Percentiles rank a stretch among this genome's conserved stretches.
Evolutionary conservation across 2,888 invertebrate genomes (phyloP).

Genomic region (Margaritifera margaritifera): DNA sequence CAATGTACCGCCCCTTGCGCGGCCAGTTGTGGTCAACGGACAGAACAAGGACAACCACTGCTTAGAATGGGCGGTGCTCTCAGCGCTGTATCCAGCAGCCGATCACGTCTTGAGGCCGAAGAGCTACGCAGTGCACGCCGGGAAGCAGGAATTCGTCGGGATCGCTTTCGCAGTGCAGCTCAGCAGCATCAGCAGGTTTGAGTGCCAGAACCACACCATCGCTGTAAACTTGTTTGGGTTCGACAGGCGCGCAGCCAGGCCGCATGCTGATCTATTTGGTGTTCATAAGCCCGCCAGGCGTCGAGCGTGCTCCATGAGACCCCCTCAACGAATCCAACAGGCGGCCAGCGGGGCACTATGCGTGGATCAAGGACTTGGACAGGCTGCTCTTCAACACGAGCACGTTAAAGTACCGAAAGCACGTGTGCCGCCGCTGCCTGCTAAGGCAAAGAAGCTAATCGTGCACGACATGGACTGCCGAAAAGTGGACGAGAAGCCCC

Average conservation of each 20-base stretch:
- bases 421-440: too few relatives aligned
- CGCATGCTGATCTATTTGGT: too few relatives aligned
- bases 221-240: too few relatives aligned
- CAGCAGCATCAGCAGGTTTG: slow-evolving; percentile 11
- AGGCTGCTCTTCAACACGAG: too few relatives aligned
- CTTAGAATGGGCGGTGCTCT: slow-evolving; percentile 11
- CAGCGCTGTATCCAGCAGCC: not conserved
- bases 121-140: slow-evolving; percentile 4
- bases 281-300: too few relatives aligned
- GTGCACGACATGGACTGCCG: slow-evolving; percentile 23
- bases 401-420: slow-evolving; percentile 8
- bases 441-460: too few relatives aligned
- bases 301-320: too few relatives aligned
- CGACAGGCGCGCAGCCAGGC: too few relatives aligned
- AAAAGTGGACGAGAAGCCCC: slow-evolving; percentile 12
- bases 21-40: slow-evolving; percentile 14
- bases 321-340: too few relatives aligned
- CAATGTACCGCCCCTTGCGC: slow-evolving; percentile 9
- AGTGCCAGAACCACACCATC: too few relatives aligned
- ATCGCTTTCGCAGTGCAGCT: slow-evolving; percentile 17
- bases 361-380: too few relatives aligned
- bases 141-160: slow-evolving; percentile 14
- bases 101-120: slow-evolving; percentile 2
- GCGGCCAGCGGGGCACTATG: too few relatives aligned
- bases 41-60: slow-evolving; percentile 26